Conservation (phyloP, 2,888 invertebrate genomes). For the Thelaira solivaga region DNA sequence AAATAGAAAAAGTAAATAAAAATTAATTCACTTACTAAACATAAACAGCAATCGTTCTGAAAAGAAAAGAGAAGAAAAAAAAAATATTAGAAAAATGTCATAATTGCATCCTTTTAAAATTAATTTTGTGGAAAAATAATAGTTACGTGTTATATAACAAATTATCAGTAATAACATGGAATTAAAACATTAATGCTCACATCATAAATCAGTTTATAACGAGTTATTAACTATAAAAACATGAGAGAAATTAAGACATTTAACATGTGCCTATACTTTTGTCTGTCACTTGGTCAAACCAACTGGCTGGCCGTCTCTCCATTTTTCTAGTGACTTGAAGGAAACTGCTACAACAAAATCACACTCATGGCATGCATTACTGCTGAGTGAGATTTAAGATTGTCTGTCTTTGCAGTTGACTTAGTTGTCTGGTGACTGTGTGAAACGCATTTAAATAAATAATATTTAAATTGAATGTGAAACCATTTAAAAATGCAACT, state of each 20-base stretch:
- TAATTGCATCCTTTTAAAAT: not conserved
- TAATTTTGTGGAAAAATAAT: not conserved
- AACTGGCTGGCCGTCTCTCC: too few species aligned
- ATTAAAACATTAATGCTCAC: conserved; percentile 56
- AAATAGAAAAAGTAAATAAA: too few species aligned
- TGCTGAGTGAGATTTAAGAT: not conserved
- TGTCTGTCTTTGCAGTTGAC: conserved; percentile 2
- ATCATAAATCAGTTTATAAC: conserved; percentile 56
- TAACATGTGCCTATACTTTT: conserved; percentile 29
- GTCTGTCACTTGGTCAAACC: conserved; percentile 14
- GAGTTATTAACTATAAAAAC: conserved; percentile 47
- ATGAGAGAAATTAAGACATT: conserved; percentile 58
- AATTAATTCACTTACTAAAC: too few species aligned
- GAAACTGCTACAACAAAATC: conserved; percentile 26
- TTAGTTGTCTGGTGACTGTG: not conserved
- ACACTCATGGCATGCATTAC: conserved; percentile 29
- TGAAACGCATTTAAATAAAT: not conserved
- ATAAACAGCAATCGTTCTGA: too few species aligned
- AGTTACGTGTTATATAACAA: conserved; percentile 40
- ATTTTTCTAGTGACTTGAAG: conserved; percentile 7
- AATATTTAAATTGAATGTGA: conserved; percentile 39
- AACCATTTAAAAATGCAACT: conserved; percentile 29
- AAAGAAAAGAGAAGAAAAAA: too few species aligned
- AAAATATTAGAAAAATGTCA: too few species aligned
- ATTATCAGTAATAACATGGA: conserved; percentile 51